These are phyloP conservation scores for Phymastichus coffea DNA, from an alignment of 1,140 invertebrate genomes.

Conservation along the genomic window DNA sequence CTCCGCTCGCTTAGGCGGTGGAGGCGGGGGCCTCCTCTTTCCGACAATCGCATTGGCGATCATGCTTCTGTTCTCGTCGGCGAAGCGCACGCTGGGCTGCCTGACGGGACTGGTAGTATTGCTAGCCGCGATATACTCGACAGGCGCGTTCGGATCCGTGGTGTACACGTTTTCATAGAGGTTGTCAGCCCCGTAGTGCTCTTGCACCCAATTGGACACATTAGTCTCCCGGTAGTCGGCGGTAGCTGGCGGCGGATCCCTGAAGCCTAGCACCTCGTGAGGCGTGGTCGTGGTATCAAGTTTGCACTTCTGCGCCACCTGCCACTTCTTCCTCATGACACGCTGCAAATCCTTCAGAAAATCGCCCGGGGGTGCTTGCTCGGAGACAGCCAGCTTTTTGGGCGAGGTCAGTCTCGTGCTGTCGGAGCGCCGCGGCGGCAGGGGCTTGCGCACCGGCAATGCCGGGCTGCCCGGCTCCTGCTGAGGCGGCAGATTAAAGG, in stretches of 20 bases:
- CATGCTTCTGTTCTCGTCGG: constrained; percentile 42
- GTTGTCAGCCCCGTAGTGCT: constrained; percentile 75
- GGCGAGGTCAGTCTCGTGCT: constrained; percentile 71
- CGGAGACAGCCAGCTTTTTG: constrained; percentile 70
- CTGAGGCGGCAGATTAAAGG: constrained; percentile 57
- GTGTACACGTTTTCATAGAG: constrained; percentile 64
- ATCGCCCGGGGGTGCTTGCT: constrained; percentile 75
- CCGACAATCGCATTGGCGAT: constrained; percentile 47
- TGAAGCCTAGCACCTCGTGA: constrained; percentile 86
- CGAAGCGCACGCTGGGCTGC: constrained; percentile 41
- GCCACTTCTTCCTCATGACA: constrained; percentile 93
- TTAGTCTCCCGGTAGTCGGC: constrained; percentile 78
- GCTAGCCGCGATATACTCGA: constrained; percentile 46
- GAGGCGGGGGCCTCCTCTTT: constrained; percentile 71
- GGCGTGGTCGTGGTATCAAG: constrained; percentile 80
- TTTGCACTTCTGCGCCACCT: constrained; percentile 89
- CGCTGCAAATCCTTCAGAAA: constrained; percentile 86
- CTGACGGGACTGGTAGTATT: constrained; percentile 46
- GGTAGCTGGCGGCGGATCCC: constrained; percentile 68
- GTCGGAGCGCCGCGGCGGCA: constrained; percentile 70
- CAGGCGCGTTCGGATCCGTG: constrained; percentile 49
- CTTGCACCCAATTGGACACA: constrained; percentile 87
- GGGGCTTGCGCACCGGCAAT: constrained; percentile 57
- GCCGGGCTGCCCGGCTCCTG: constrained; percentile 55
- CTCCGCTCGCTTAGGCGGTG: constrained; percentile 76